A percentile compares a stretch with the other conserved stretches of the same genome.
phyloP scores from a whole-genome alignment of 2,797 vertebrate genomes.

The Gymnothorax javanicus region DNA sequence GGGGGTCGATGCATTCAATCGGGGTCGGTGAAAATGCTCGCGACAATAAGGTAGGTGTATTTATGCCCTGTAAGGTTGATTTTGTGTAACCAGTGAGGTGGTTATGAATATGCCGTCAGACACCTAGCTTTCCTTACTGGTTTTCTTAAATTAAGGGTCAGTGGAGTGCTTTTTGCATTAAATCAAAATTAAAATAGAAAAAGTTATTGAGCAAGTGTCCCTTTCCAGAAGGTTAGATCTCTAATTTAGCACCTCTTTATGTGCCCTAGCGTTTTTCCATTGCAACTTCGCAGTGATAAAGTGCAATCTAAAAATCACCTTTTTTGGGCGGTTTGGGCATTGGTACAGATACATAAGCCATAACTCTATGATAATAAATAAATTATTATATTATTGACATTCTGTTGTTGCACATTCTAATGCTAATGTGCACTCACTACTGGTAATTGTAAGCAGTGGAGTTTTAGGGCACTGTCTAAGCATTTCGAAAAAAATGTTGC shows the following conservation, averaged over 20 bases:
- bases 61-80: no score
- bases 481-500: no score
- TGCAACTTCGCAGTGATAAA: neutral
- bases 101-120: neutral
- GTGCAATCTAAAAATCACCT: neutral
- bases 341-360: neutral
- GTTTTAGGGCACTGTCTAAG: neutral
- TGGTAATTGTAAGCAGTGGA: neutral
- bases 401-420: neutral
- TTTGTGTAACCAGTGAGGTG: neutral
- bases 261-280: neutral
- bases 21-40: no score
- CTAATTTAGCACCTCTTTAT: neutral
- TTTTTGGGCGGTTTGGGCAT: neutral
- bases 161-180: neutral
- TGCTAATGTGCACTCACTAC: neutral
- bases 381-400: neutral
- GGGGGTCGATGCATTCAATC: no score
- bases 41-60: no score
- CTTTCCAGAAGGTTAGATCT: neutral
- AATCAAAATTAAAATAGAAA: neutral
- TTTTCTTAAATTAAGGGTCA: neutral
- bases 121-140: neutral
- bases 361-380: neutral
- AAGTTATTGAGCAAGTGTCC: neutral